phyloP scores from a whole-genome alignment of 2,888 invertebrate species.

The Tipula lateralis region DNA sequence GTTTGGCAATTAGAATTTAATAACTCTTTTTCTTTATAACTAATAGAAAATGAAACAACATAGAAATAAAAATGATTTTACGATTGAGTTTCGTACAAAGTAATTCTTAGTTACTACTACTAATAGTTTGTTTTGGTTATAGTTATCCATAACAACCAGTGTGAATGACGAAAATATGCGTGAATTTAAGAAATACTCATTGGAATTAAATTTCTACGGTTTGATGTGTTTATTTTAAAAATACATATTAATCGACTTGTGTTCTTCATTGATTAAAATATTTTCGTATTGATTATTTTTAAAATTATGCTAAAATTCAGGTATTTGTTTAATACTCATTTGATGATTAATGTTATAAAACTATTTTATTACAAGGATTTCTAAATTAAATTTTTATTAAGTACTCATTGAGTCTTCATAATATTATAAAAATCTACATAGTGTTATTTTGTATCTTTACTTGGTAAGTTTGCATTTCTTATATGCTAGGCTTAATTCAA shows the following conservation, averaged over 20 bases:
- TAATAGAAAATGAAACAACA: background rate
- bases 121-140: background rate
- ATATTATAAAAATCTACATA: no score
- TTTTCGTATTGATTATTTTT: no score
- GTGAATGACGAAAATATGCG: background rate
- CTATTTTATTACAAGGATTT: no score
- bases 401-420: no score
- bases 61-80: background rate
- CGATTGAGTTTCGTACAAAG: background rate
- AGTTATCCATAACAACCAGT: background rate
- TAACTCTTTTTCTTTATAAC: background rate
- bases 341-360: no score
- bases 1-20: conserved; percentile 33
- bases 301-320: no score
- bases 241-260: background rate
- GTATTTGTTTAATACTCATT: no score
- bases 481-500: no score
- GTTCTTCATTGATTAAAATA: background rate
- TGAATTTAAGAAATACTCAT: background rate
- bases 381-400: no score
- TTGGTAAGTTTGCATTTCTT: no score
- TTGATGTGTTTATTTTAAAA: background rate
- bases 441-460: no score
- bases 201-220: background rate
- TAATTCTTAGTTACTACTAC: background rate